Evolutionary conservation across 2,888 invertebrate species (phyloP).

Genomic region (Trichogramma dendrolimi): DNA sequence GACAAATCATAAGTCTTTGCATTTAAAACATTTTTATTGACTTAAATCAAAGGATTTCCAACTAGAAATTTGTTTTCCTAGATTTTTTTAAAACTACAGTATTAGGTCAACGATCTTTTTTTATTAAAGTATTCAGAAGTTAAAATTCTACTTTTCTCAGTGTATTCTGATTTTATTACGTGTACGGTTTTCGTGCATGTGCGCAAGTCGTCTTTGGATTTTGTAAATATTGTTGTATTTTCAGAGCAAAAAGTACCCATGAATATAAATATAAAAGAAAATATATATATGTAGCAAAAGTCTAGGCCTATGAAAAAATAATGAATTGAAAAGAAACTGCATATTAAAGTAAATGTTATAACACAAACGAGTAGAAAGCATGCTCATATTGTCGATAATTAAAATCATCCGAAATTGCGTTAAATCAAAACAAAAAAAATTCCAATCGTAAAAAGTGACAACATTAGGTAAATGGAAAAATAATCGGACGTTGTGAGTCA

Average conservation of each 20-base stretch:
- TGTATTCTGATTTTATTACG: too few species aligned
- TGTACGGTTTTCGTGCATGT: constrained; percentile 8
- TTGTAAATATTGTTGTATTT: constrained; percentile 30
- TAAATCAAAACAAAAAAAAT: constrained; percentile 16
- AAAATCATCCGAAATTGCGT: neutral
- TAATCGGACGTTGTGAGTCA: neutral
- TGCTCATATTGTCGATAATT: too few species aligned
- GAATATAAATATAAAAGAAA: constrained; percentile 8
- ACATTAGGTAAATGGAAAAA: neutral
- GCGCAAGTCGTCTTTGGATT: constrained; percentile 20
- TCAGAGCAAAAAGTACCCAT: constrained; percentile 10
- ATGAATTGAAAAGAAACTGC: constrained; percentile 8
- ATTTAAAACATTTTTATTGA: constrained; percentile 14
- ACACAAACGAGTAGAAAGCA: too few species aligned
- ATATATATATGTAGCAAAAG: constrained; percentile 17
- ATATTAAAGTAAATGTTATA: too few species aligned
- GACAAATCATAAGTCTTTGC: constrained; percentile 12
- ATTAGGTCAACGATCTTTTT: constrained; percentile 24
- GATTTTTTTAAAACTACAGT: constrained; percentile 23
- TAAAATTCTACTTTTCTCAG: too few species aligned
- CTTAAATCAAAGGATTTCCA: too few species aligned
- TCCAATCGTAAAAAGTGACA: neutral
- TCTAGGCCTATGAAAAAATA: constrained; percentile 23
- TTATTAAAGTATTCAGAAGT: too few species aligned
- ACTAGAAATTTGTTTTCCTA: constrained; percentile 1